A percentile compares a stretch with the other conserved stretches of the same genome.
Conservation (phyloP, 2,113 vertebrate species). For the Megaptera novaeangliae region DNA sequence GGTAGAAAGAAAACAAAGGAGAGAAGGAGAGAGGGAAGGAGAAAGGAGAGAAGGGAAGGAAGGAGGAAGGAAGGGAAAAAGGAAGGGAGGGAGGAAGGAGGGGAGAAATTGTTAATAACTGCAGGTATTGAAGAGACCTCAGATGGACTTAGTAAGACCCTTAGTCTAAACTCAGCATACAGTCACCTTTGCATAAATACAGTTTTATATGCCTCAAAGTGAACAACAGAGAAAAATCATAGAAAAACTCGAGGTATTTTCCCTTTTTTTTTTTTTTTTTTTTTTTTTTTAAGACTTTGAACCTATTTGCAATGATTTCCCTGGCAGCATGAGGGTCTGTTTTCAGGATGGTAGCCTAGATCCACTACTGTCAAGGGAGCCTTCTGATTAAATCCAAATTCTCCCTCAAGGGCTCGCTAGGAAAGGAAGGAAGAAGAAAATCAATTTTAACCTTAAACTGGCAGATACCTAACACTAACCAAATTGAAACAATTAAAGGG, state of each 20-base stretch:
- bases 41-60: rapidly evolving
- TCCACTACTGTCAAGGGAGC: not conserved
- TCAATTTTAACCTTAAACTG: not conserved
- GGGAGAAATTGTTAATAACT: too few relatives aligned
- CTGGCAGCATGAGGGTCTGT: not conserved
- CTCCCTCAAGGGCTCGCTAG: not conserved
- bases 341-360: not conserved
- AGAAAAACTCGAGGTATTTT: not conserved
- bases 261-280: too few relatives aligned
- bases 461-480: slow-evolving; percentile 30
- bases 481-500: not conserved
- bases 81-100: rapidly evolving
- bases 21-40: rapidly evolving
- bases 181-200: too few relatives aligned
- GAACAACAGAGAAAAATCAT: not conserved
- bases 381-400: not conserved
- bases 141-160: not conserved
- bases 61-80: not conserved
- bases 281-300: not conserved
- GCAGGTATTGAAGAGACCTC: not conserved
- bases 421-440: not conserved
- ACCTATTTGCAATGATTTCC: not conserved
- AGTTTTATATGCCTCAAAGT: not conserved
- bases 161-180: not conserved
- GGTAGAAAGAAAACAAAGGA: not conserved